Base-by-base conservation (phyloP, 1,140 invertebrate species). In the Apis mellifera region DNA sequence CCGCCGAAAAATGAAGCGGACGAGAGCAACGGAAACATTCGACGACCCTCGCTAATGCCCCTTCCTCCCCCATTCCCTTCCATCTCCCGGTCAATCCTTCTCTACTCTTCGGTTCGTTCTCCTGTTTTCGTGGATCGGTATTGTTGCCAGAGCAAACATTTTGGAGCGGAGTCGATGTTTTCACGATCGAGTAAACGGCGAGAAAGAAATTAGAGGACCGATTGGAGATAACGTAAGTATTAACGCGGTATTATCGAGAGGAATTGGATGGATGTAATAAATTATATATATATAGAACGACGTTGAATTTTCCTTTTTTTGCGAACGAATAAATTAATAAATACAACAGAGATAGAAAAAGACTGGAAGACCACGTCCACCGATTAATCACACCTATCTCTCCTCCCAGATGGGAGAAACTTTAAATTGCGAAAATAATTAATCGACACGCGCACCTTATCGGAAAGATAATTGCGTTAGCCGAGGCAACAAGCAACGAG, bases 61-160 rank as follows among this genome's bases (percentile, higher is more conserved):
- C 50, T 42, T 23, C 21, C 13, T 2, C 9, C n/a, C 8, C 66
- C 7, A 15, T n/a, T 21, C 17, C 59, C 0, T 21, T 19, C 1
- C 8, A 13, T 42, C 21, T 15, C 2, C n/a, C 13, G 8, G 23
- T 11, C 21, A 11, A 17, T 7, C 0, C 15, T 21, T 11, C n/a
- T 19, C 5, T 9, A 1, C 21, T 7, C 48, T 9, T 17, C n/a
- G 11, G n/a, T n/a, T 59, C 23, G 19, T 12, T 7, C n/a, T 17
- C 17, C 9, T 42, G 57, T 54, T 64, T 64, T 50, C n/a, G 13
- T 17, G 13, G 48, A 19, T 54, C 62, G 9, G 32, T 19, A 26
- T 54, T 71, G 48, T 73, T 73, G 42, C 21, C 50, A 74, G 15
- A 74, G 78, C 52, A 80, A 80, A 64, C 78, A 74, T 2, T 42